phyloP scores from a whole-genome alignment of 2,797 vertebrate species.

The Pelobates cultripes region DNA sequence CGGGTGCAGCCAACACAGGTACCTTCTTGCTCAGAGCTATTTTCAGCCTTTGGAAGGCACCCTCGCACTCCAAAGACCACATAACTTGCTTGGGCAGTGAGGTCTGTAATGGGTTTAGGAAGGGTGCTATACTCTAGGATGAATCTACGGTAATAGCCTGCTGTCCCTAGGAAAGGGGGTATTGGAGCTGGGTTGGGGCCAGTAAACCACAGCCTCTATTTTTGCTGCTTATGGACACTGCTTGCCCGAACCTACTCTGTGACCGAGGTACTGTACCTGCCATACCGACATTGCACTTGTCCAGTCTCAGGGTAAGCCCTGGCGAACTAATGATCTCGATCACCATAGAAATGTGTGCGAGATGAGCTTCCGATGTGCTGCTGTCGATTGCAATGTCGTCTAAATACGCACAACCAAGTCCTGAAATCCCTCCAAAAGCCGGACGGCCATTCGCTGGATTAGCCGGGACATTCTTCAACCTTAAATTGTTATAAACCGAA shows the following conservation, averaged over 20 bases:
- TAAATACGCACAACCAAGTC: not conserved
- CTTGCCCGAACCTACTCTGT: not conserved
- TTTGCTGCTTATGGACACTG: not conserved
- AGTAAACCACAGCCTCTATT: not conserved
- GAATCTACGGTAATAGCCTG: not conserved
- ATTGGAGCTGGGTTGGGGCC: not conserved
- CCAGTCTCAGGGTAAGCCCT: not conserved
- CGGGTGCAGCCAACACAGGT: no score
- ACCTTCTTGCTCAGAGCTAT: no score
- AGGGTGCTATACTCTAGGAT: not conserved
- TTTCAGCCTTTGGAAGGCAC: no score
- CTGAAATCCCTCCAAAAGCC: not conserved
- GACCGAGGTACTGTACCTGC: not conserved
- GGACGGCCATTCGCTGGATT: not conserved
- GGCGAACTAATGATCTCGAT: not conserved
- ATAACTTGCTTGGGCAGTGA: not conserved
- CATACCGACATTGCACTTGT: not conserved
- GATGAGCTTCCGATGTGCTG: not conserved
- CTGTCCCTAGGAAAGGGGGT: not conserved
- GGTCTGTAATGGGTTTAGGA: not conserved
- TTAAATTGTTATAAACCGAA: not conserved
- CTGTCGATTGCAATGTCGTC: not conserved
- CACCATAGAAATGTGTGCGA: not conserved
- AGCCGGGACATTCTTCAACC: not conserved
- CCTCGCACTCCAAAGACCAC: no score